Evolutionary conservation across 2,113 vertebrate genomes (phyloP).

Genomic region (Tenebrosternarchus preto): DNA sequence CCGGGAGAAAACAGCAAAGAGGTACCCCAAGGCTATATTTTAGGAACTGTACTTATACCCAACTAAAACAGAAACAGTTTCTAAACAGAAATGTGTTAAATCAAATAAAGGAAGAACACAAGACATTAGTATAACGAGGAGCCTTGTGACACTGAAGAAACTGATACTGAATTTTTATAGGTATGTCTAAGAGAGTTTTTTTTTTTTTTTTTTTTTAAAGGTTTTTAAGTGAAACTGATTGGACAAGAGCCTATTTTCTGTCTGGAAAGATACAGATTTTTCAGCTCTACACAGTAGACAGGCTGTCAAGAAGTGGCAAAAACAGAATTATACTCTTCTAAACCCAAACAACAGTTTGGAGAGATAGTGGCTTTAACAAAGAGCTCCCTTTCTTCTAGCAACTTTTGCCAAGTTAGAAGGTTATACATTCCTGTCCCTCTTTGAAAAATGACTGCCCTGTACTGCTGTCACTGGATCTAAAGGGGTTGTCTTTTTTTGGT

Average conservation of each 20-base stretch:
- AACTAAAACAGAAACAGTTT: too few relatives aligned
- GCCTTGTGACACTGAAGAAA: background rate
- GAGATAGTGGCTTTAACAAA: background rate
- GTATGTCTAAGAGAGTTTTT: background rate
- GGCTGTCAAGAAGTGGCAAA: too few relatives aligned
- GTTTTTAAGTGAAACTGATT: background rate
- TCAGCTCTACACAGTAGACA: too few relatives aligned
- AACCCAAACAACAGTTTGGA: too few relatives aligned
- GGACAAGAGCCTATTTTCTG: background rate
- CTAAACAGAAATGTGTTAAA: too few relatives aligned
- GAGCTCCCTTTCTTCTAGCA: background rate
- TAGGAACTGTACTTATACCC: too few relatives aligned
- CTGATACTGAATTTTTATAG: background rate
- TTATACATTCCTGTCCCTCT: background rate
- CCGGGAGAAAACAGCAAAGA: background rate
- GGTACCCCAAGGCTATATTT: too few relatives aligned
- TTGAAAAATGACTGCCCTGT: background rate
- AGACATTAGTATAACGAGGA: background rate
- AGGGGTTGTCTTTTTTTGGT: too few relatives aligned
- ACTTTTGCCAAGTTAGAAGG: background rate
- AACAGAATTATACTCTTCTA: too few relatives aligned
- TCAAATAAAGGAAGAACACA: too few relatives aligned
- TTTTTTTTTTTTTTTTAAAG: too few relatives aligned
- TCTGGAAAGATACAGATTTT: background rate
- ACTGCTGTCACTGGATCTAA: too few relatives aligned